These are phyloP conservation scores for Bovichtus diacanthus DNA, from an alignment of 2,797 vertebrate genomes.

Conservation along the genomic window DNA sequence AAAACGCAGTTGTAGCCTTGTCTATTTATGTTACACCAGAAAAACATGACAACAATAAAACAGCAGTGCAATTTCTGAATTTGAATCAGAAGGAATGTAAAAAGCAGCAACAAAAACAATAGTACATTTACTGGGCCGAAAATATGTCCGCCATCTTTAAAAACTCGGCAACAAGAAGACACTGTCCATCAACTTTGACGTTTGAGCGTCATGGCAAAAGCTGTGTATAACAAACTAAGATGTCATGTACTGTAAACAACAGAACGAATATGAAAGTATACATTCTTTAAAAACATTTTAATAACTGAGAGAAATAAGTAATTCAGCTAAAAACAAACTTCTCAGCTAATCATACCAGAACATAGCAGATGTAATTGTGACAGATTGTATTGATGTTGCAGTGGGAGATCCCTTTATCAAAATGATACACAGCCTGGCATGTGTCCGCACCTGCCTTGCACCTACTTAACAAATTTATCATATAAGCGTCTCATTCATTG, in stretches of 20 bases:
- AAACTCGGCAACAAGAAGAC: too few relatives aligned
- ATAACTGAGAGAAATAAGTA: background rate
- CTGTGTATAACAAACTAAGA: background rate
- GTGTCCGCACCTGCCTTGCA: slow-evolving; percentile 31
- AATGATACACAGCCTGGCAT: slow-evolving; percentile 13
- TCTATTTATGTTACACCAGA: too few relatives aligned
- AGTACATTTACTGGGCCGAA: too few relatives aligned
- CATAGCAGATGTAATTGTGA: background rate
- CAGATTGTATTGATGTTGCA: background rate
- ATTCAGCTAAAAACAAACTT: background rate
- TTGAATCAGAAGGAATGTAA: too few relatives aligned
- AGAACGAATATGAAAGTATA: too few relatives aligned
- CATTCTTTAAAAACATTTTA: accelerated
- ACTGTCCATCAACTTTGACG: too few relatives aligned
- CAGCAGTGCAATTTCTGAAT: too few relatives aligned
- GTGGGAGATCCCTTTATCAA: slow-evolving; percentile 23
- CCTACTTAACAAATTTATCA: slow-evolving; percentile 10
- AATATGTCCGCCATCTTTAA: too few relatives aligned
- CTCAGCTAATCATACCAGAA: background rate
- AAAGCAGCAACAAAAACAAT: too few relatives aligned
- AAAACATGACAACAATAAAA: too few relatives aligned
- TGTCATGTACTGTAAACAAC: background rate
- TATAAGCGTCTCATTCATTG: background rate
- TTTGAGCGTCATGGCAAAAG: too few relatives aligned
- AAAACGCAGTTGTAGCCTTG: too few relatives aligned